A percentile compares a stretch with the other conserved stretches of the same genome.
Conservation (phyloP, 1,140 invertebrate genomes). For the Drosophila paulistorum region DNA sequence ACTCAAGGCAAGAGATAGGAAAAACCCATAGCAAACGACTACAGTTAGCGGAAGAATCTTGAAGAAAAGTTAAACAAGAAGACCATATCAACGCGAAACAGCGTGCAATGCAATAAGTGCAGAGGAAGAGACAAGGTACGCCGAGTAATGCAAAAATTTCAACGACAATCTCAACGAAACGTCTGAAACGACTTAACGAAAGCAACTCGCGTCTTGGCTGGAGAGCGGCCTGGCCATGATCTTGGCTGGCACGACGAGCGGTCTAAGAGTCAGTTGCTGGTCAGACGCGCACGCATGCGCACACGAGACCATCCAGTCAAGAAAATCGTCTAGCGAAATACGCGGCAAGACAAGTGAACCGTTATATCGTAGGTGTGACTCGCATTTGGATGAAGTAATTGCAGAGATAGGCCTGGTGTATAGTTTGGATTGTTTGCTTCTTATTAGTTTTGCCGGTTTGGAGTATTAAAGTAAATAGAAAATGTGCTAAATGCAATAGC, state of each 20-base stretch:
- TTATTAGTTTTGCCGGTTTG: constrained; percentile 10
- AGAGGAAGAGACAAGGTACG: constrained; percentile 34
- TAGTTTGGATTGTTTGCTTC: constrained; percentile 12
- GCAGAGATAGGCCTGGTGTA: constrained; percentile 17
- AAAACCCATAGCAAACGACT: constrained; percentile 30
- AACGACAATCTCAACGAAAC: constrained; percentile 36
- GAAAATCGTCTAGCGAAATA: constrained; percentile 29
- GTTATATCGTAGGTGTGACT: constrained; percentile 66
- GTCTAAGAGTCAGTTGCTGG: constrained; percentile 58
- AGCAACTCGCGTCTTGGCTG: constrained; percentile 10
- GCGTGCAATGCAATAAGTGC: constrained; percentile 33
- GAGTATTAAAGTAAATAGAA: constrained; percentile 57
- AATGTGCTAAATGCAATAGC: constrained; percentile 75
- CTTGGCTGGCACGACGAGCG: constrained; percentile 52
- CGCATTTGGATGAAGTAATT: constrained; percentile 66
- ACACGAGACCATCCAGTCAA: constrained; percentile 42
- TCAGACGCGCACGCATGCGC: constrained; percentile 72
- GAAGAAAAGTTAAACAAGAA: constrained; percentile 17
- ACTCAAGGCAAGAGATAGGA: constrained; percentile 10
- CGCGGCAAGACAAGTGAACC: constrained; percentile 44
- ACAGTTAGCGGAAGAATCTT: constrained; percentile 74
- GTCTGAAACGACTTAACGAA: constrained; percentile 49
- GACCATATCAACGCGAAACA: constrained; percentile 6
- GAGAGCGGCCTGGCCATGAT: constrained; percentile 56
- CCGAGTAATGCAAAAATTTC: constrained; percentile 55